Evolutionary conservation across 2,797 vertebrate genomes (phyloP), one percentile per base, ranked within the genome.

Genomic region (Eulemur rubriventer): DNA sequence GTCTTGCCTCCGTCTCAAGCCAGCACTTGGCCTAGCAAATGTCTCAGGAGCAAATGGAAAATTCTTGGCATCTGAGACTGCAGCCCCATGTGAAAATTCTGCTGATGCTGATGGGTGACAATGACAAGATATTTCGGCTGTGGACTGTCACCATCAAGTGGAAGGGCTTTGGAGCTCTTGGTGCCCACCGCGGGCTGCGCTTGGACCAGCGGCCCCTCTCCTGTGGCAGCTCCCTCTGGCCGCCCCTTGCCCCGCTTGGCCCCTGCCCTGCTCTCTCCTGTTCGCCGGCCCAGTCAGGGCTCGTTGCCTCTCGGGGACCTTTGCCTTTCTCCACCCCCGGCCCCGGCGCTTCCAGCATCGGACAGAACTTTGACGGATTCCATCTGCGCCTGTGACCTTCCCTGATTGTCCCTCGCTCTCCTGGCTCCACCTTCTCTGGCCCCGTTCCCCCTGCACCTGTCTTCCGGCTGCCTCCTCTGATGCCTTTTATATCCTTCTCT

Each of bases 11-110:
- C 89, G 76, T 81, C 94, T 91, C 83, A 22, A 6, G 6, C 80
- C 94, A 89, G 89, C 70, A 81, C 89, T 50, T 20, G 86, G 92
- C 88, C 87, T 50, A 88, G 92, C 84, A 28, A 82, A 69, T 33
- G 94, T 95, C 0, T 38, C 75, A 8, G 48, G 55, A 67, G 88
- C 63, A 38, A 97, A 85, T 0, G 35, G 97, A 92, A 96, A 98
- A 92, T 91, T 82, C 96, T 96, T 95, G 85, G 96, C 88, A 86
- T 94, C 75, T 22, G 20, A 93, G 91, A 85, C 96, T 30, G 46
- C 1, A 55, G 91, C 92, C 65, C 89, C 96, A 26, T 33, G 78
- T 83, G 94, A 82, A 95, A 96, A 89, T 80, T 95, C 85, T 97
- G 82, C 63, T 80, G 93, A 85, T 20, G 13, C 1, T 17, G 84